Conservation (phyloP, 2,888 invertebrate species). For the Catocala nupta region DNA sequence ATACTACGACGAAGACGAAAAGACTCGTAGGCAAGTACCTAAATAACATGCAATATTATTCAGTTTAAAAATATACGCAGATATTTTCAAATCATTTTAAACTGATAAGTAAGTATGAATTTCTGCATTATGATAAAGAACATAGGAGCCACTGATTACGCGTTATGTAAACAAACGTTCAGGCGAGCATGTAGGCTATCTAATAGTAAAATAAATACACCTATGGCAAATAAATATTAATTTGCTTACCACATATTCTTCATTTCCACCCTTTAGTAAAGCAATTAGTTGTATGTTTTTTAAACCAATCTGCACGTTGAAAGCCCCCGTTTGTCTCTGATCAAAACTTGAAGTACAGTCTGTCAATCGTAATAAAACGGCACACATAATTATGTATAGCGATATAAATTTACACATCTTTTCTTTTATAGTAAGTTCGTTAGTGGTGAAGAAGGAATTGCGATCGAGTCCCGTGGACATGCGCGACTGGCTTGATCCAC, state of each 20-base stretch:
- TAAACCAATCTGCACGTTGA: conserved; percentile 93
- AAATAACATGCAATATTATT: too few relatives aligned
- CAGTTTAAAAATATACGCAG: too few relatives aligned
- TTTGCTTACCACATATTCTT: conserved; percentile 87
- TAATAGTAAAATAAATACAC: too few relatives aligned
- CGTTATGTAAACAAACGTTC: too few relatives aligned
- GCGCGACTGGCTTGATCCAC: conserved; percentile 67
- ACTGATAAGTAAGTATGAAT: too few relatives aligned
- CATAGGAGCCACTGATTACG: too few relatives aligned
- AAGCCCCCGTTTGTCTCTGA: conserved; percentile 92
- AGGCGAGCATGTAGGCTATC: too few relatives aligned
- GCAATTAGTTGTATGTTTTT: conserved; percentile 93
- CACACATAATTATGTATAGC: conserved; percentile 44
- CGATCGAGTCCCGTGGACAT: conserved; percentile 68
- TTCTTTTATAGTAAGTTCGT: conserved; percentile 13
- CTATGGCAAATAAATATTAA: background rate
- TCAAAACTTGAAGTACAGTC: conserved; percentile 79
- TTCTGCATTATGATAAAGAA: too few relatives aligned
- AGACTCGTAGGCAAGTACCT: too few relatives aligned
- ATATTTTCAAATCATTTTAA: too few relatives aligned
- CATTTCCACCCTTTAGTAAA: conserved; percentile 87
- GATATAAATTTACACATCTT: conserved; percentile 56
- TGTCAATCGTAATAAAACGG: conserved; percentile 52
- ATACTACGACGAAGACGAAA: too few relatives aligned
- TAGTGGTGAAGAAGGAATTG: conserved; percentile 51